Base-by-base conservation (phyloP, 2,113 vertebrate genomes). In the Lonchura striata region DNA sequence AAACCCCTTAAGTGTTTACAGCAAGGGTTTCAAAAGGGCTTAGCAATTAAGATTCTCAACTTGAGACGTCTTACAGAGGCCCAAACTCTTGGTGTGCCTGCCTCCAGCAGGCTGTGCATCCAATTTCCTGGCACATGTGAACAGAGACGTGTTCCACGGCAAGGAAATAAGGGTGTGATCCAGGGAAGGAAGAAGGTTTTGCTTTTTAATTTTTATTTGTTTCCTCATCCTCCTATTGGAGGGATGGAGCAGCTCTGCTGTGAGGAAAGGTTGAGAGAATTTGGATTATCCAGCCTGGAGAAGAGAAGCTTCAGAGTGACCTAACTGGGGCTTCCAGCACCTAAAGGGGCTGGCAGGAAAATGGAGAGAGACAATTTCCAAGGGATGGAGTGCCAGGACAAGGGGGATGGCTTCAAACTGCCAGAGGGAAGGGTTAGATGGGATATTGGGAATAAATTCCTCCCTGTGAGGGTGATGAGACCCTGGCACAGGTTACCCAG, bases 251-350 rank as follows among this genome's bases (percentile, higher is more conserved):
- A 52, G 31, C 61, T 66, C 35, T 50, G 42, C 60, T 66, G 42
- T 1, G 25, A 50, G 53, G 31, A 57, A 77, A 44, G 27, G 22
- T 7, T 59, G 71, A 35, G 37, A 22, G 46, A 60, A 37, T 4
- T 69, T 17, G 18, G 54, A 33, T 52, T 86, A 53, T 22, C 23
- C 63, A 60, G 46, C 35, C 53, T 52, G 37, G 7, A 50, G 82
- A 46, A 17, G 14, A 33, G 18, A 47, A n/a, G 19, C 49, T 47
- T 33, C 23, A 31, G 41, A 7, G 15, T 64, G 41, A 74, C 18
- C 14, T 7, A 8, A 15, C 0, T n/a, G 28, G 6, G 24, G 14
- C 1, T 1, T 28, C 13, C 49, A 54, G 59, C 4, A 17, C n/a
- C 41, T 47, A 35, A 39, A 64, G 41, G 57, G 23, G 17, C 33